Evolutionary conservation across 2,888 invertebrate genomes (phyloP), one percentile per base, ranked within the genome.

Genomic region (Diploptera punctata): DNA sequence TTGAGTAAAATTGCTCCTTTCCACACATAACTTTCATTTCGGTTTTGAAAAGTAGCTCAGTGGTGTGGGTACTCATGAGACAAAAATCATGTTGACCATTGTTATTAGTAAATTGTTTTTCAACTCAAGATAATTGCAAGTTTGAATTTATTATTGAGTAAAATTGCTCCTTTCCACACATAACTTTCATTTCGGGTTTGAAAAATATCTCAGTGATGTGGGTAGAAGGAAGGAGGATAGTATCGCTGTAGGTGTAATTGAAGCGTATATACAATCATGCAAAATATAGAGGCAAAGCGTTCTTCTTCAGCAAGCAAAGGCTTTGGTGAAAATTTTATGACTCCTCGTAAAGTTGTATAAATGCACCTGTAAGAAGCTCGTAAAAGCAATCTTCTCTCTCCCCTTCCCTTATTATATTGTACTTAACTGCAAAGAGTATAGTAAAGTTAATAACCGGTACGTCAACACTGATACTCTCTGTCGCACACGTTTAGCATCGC

Each of bases 341-440:
- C 70, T 68, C 38, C 49, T 74, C 73, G 68, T 74, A 74, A 74
- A 74, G 67, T 52, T 65, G 49, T 73, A 67, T 70, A 71, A 74
- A 70, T 70, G 73, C 73, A 73, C 73, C 73, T 73, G 73, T 73
- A 73, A 73, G 70, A 52, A 57, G 73, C 44, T 67, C 70, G 73
- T 72, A 72, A 72, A 72, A 60, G 43, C 68, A 68, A 72, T 72
- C 61, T 68, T 31, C 49, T 16, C 33, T 52, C 62, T 43, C 24
- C 21, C 52, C 21, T 33, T 49, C 68, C 19, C 70, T 70, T 70
- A 70, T 70, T 61, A 70, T 70, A 70, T 47, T 47, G 70, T 54
- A 70, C 70, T 54, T 70, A 70, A 65, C 62, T 70, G 62, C 62
- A 31, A 65, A 49, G 26, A 68, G 18, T 16, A 54, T 16, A 43